Base-by-base conservation (phyloP, 1,140 invertebrate genomes). In the Pantala flavescens region DNA sequence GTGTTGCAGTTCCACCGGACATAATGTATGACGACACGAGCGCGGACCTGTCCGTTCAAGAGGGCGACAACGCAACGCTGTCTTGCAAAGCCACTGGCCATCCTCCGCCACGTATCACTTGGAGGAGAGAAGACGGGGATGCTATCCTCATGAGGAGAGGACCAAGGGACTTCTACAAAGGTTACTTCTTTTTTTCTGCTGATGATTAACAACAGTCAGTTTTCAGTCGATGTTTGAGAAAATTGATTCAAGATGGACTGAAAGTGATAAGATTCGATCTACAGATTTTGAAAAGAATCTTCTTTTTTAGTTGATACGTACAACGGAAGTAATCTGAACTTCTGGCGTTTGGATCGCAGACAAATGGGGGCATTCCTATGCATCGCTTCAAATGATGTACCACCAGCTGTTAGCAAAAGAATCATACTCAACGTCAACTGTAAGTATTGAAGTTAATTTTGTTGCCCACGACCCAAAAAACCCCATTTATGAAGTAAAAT, bases 351-450 rank as follows among this genome's bases (percentile, higher is more conserved):
- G 77, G 89, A 90, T 76, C 84, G 90, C 36, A 84, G 85, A 76
- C 89, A 91, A 84, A 91, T 90, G 89, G 90, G 89, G 10, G 88
- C 89, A 73, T 91, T 90, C 82, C 86, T 90, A 76, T 91, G 90
- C 82, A 91, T 91, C 79, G 90, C 90, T 12, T 88, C 86, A 78
- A 91, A 91, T 79, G 90, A 91, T 77, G 90, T 91, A 14, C 90
- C 90, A 5, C 90, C 90, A 42, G 89, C 89, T 43, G 89, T 91
- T 76, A 90, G 89, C 84, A 91, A 91, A 81, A 82, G 90, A 74
- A 90, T 92, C 78, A 87, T 89, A 80, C 86, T 92, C 28, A 88
- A 86, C 82, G 88, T 92, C 77, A 90, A 90, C 81, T 93, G 91
- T 92, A 84, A 90, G 90, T 90, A 83, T 71, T 16, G 23, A 36